These are phyloP conservation scores for Lasioglossum calceatum DNA, from an alignment of 2,888 invertebrate species.

Conservation along the genomic window DNA sequence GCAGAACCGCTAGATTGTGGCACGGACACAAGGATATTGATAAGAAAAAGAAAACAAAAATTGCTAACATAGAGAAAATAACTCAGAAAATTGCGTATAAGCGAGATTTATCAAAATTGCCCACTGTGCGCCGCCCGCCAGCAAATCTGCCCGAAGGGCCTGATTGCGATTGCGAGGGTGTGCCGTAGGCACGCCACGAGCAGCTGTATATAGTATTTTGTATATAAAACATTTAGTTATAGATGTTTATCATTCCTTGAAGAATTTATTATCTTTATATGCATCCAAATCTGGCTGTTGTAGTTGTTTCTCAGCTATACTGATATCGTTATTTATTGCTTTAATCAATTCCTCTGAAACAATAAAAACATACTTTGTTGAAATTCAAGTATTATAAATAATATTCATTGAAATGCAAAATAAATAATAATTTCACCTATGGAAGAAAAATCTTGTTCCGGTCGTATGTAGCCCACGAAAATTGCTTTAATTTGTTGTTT, in stretches of 20 bases:
- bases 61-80: too few relatives aligned
- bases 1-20: too few relatives aligned
- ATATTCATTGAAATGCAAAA: conserved; percentile 14
- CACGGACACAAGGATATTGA: too few relatives aligned
- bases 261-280: conserved; percentile 86
- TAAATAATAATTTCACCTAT: conserved; percentile 84
- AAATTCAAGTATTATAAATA: background rate
- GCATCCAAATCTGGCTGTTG: conserved; percentile 85
- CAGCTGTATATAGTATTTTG: background rate
- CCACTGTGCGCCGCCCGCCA: too few relatives aligned
- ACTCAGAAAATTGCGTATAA: too few relatives aligned
- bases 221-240: conserved; percentile 22
- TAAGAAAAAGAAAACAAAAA: too few relatives aligned
- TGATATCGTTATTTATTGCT: conserved; percentile 93
- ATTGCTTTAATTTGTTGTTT: conserved; percentile 91
- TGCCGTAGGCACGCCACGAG: too few relatives aligned
- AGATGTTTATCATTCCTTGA: conserved; percentile 72
- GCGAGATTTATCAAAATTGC: too few relatives aligned
- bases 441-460: conserved; percentile 92
- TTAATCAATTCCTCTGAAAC: conserved; percentile 89
- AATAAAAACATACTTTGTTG: conserved; percentile 41
- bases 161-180: too few relatives aligned
- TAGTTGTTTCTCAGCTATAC: conserved; percentile 87
- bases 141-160: too few relatives aligned
- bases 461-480: conserved; percentile 93